Conservation (phyloP, 2,113 vertebrate genomes). For the Talpa occidentalis region DNA sequence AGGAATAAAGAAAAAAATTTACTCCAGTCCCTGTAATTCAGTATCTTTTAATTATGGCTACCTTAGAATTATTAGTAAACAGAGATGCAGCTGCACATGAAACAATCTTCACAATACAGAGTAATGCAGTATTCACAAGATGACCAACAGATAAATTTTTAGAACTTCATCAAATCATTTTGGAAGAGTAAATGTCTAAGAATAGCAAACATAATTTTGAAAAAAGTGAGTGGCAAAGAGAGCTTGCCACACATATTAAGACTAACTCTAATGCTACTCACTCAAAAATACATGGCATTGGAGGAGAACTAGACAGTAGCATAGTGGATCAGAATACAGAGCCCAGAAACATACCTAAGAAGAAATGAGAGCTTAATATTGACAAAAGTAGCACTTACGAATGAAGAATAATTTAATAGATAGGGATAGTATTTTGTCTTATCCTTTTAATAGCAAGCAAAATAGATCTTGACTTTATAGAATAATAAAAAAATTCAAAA, state of each 20-base stretch:
- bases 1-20: not conserved
- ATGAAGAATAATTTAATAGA: not conserved
- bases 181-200: not conserved
- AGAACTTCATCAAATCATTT: not conserved
- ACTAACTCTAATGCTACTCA: not conserved
- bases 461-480: not conserved
- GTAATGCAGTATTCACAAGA: not conserved
- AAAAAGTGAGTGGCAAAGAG: rapidly evolving
- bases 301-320: not conserved
- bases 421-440: not conserved
- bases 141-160: not conserved
- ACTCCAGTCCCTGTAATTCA: not conserved
- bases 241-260: not conserved
- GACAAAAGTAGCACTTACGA: not conserved
- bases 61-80: not conserved
- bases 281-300: not conserved
- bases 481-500: slow-evolving; percentile 28
- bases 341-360: not conserved
- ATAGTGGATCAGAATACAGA: not conserved
- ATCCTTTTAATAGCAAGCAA: not conserved
- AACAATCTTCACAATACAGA: not conserved
- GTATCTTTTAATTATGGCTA: not conserved
- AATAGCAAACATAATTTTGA: not conserved
- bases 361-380: not conserved
- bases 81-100: not conserved